Conservation (phyloP, 2,888 invertebrate genomes). For the Tenthredo scrophulariae region DNA sequence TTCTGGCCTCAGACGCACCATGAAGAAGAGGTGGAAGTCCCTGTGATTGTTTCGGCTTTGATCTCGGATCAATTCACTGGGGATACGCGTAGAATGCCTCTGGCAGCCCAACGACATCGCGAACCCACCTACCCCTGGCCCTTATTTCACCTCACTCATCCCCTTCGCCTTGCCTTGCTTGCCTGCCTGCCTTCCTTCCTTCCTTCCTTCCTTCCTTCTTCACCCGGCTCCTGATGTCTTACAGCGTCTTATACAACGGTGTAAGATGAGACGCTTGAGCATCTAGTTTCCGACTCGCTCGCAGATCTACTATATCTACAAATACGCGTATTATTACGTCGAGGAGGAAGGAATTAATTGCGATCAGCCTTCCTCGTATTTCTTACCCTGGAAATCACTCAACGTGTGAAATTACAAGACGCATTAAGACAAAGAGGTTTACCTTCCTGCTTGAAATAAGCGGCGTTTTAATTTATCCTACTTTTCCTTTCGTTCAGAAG, state of each 20-base stretch:
- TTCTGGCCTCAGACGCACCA: constrained; percentile 54
- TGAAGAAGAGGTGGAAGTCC: constrained; percentile 56
- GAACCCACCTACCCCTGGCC: constrained; percentile 55
- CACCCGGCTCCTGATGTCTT: constrained; percentile 60
- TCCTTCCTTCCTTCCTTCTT: constrained; percentile 45
- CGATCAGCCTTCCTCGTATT: neutral
- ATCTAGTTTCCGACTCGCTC: constrained; percentile 59
- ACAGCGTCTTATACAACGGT: constrained; percentile 61
- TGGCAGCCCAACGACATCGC: constrained; percentile 65
- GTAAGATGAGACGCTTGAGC: constrained; percentile 74
- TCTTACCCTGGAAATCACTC: neutral
- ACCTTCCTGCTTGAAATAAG: neutral
- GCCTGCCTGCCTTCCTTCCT: constrained; percentile 1
- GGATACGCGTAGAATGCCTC: constrained; percentile 70
- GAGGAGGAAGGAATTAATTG: constrained; percentile 16
- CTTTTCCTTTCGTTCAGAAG: neutral
- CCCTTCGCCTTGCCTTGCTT: neutral
- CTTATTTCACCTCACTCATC: constrained; percentile 40
- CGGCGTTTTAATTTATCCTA: neutral
- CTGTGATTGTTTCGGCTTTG: constrained; percentile 78
- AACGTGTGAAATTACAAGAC: neutral
- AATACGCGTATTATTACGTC: constrained; percentile 10
- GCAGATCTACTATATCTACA: neutral
- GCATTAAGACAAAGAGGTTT: neutral
- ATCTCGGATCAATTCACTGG: constrained; percentile 78